Evolutionary conservation across 2,888 invertebrate species (phyloP), one percentile per base, ranked within the genome.

Genomic region (Magallana nippona): DNA sequence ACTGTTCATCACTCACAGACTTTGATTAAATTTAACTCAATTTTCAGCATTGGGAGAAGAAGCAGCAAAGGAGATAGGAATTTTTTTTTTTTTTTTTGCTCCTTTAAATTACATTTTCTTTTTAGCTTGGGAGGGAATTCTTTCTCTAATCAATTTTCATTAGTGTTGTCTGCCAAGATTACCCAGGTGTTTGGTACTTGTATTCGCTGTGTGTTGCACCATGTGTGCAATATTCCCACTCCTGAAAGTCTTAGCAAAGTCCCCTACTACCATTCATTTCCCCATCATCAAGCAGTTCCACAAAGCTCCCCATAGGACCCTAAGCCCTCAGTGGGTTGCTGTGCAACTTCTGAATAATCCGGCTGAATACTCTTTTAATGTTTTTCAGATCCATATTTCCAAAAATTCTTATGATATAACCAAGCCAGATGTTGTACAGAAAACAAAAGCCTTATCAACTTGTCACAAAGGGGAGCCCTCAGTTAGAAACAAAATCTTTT

Each of bases 61-160:
- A 27, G 71, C 71, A 71, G 32, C 22, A 8, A 32, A 32, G 32
- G 2, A 71, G 71, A 71, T 71, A 71, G 71, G 13, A 71, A 32
- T 71, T 60, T 44, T 44, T 44, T 32, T 32, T 32, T 32, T 32
- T 32, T 32, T 44, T 44, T 44, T 44, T 44, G 44, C 44, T 44
- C 44, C 44, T 71, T 71, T 17, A 71, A 71, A 71, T 71, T 27
- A 71, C 22, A 71, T 71, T 27, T 63, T 71, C 32, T 13, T 17
- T 44, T 8, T 44, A 44, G 8, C 44, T 44, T 44, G 10, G 19
- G 71, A 15, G 71, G 71, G 71, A 15, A 71, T 71, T 71, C 32
- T 71, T 71, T 71, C 71, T 44, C 32, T 27, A 60, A 71, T 71
- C 71, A 71, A 71, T 71, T 71, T 71, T 71, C 71, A 71, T 71